phyloP scores from a whole-genome alignment of 2,888 invertebrate genomes.

The Drosophila melanosoma region DNA sequence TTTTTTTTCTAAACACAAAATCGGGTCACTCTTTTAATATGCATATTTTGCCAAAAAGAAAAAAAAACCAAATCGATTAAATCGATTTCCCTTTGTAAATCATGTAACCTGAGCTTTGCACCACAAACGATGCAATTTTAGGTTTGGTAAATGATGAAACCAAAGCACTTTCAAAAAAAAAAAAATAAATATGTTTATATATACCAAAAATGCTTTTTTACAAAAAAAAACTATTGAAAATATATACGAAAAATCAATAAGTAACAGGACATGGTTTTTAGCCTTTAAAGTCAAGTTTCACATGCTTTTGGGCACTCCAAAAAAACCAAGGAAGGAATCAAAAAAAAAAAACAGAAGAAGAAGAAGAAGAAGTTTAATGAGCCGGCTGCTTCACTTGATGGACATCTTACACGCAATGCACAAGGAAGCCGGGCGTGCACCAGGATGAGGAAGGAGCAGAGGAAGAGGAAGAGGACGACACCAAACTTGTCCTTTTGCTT shows the following conservation, averaged over 20 bases:
- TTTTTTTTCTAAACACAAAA: neutral
- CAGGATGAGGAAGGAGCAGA: neutral
- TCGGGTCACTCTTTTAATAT: neutral
- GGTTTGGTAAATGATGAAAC: neutral
- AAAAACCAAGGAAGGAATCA: constrained; percentile 1
- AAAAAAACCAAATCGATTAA: constrained; percentile 7
- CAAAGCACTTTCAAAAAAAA: neutral
- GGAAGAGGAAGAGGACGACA: constrained; percentile 54
- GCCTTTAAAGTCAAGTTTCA: constrained; percentile 51
- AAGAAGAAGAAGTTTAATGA: constrained; percentile 69
- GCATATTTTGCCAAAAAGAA: neutral
- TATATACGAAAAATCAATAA: constrained; percentile 48
- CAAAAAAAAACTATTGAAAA: constrained; percentile 4
- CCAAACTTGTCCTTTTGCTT: constrained; percentile 78
- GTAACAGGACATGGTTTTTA: constrained; percentile 29
- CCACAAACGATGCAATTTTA: constrained; percentile 19
- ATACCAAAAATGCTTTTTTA: constrained; percentile 31
- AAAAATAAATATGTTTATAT: neutral
- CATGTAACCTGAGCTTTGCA: constrained; percentile 8
- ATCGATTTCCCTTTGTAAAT: constrained; percentile 10
- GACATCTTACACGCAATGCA: constrained; percentile 73
- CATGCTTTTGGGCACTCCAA: constrained; percentile 17
- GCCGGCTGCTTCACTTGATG: constrained; percentile 73
- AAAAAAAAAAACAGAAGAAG: constrained; percentile 10
- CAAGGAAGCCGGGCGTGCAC: constrained; percentile 4